These are phyloP conservation scores for Zelleria hepariella DNA, from an alignment of 2,888 invertebrate genomes.

Conservation along the genomic window DNA sequence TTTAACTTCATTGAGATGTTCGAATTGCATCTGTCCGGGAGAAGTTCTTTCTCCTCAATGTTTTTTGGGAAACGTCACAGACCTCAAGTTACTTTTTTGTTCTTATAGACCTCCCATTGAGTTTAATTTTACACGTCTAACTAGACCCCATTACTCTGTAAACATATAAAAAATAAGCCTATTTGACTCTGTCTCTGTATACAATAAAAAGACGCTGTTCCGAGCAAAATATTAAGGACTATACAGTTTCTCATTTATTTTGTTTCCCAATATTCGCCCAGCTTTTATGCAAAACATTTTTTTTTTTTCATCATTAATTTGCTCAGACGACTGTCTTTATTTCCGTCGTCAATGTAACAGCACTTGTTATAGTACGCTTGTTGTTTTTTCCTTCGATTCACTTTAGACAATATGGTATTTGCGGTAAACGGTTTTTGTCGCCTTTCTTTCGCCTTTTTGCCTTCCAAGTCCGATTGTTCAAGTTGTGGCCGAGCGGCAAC, in stretches of 20 bases:
- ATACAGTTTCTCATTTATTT: too few species aligned
- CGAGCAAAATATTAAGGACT: too few species aligned
- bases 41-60: background rate
- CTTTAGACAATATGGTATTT: conserved; percentile 35
- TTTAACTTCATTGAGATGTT: background rate
- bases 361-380: background rate
- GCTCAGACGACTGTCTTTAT: background rate
- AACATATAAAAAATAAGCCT: too few species aligned
- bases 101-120: too few species aligned
- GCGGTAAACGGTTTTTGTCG: conserved; percentile 37
- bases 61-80: background rate
- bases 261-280: background rate
- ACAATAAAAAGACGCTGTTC: too few species aligned
- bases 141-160: too few species aligned
- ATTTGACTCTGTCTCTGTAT: too few species aligned
- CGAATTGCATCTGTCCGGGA: background rate
- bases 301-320: background rate
- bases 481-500: background rate
- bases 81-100: too few species aligned
- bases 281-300: background rate
- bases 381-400: conserved; percentile 17
- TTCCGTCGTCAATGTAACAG: background rate
- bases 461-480: conserved; percentile 17
- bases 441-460: conserved; percentile 31
- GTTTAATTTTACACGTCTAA: too few species aligned